phyloP scores from a whole-genome alignment of 2,888 invertebrate genomes.

The Coelopa pilipes region DNA sequence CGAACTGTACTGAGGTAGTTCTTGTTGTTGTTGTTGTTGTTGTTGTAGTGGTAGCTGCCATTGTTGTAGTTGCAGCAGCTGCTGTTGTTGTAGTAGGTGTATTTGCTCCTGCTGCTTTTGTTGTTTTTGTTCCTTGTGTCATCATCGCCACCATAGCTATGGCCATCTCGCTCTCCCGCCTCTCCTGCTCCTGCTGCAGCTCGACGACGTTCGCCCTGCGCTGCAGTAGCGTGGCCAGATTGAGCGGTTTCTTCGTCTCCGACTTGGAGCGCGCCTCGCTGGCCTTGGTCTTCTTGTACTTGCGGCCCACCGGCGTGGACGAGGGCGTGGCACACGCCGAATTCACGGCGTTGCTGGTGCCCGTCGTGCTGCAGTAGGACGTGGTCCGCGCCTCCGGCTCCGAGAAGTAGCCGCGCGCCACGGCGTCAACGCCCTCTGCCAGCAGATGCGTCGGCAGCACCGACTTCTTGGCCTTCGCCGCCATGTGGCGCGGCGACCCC shows the following conservation, averaged over 20 bases:
- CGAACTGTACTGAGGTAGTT: slow-evolving; percentile 45
- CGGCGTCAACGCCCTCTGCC: slow-evolving; percentile 56
- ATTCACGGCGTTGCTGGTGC: slow-evolving; percentile 16
- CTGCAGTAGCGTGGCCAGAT: slow-evolving; percentile 10
- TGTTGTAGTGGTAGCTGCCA: slow-evolving; percentile 9
- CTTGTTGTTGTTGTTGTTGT: slow-evolving; percentile 31
- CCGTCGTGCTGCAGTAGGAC: slow-evolving; percentile 28
- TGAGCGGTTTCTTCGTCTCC: slow-evolving; percentile 64
- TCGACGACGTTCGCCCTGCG: background rate
- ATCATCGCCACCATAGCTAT: slow-evolving; percentile 13
- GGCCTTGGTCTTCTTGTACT: slow-evolving; percentile 43
- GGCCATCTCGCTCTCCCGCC: slow-evolving; percentile 18
- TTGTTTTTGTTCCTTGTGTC: slow-evolving; percentile 1
- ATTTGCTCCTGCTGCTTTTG: slow-evolving; percentile 38
- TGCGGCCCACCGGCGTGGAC: slow-evolving; percentile 35
- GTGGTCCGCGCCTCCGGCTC: slow-evolving; percentile 61
- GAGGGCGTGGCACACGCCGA: slow-evolving; percentile 6
- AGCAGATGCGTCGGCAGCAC: slow-evolving; percentile 55
- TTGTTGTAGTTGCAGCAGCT: too few relatives aligned
- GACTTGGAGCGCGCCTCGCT: slow-evolving; percentile 66
- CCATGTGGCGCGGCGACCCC: slow-evolving; percentile 55
- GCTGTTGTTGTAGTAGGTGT: slow-evolving; percentile 45
- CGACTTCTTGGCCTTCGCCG: slow-evolving; percentile 51
- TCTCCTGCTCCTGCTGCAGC: background rate
- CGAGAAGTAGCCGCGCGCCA: slow-evolving; percentile 64